Percentiles rank a stretch among this genome's conserved stretches.
Conservation (phyloP, 2,113 vertebrate species). For the Elaphurus davidianus region DNA sequence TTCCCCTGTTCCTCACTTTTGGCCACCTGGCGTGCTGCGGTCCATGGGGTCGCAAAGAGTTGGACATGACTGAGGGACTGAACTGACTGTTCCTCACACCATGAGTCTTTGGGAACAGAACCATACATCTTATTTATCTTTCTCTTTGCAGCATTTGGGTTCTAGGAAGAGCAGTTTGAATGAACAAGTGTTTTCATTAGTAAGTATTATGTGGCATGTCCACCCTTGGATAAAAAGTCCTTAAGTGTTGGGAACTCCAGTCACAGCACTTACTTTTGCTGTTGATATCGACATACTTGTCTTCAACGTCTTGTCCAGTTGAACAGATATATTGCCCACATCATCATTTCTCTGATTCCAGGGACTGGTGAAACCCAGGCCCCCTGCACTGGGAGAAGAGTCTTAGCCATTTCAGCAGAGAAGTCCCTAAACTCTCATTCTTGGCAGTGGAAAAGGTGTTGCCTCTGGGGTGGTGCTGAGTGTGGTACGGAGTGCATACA, state of each 20-base stretch:
- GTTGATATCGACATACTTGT: background rate
- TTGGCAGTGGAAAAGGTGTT: background rate
- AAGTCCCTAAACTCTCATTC: background rate
- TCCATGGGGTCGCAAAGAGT: background rate
- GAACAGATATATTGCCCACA: background rate
- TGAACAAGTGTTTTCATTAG: background rate
- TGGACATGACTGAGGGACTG: background rate
- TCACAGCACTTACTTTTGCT: background rate
- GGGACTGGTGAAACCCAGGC: background rate
- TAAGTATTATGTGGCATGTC: background rate
- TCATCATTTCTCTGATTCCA: background rate
- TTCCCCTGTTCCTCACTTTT: background rate
- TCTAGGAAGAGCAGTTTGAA: background rate
- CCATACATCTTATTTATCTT: background rate
- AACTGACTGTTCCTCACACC: background rate
- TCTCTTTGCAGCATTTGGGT: background rate
- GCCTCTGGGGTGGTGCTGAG: background rate
- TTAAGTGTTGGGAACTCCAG: background rate
- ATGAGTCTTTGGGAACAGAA: background rate
- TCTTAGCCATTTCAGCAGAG: background rate
- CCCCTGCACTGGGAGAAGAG: background rate
- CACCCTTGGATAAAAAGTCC: background rate
- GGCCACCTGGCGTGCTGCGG: background rate
- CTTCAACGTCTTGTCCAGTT: background rate
- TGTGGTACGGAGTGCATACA: background rate